These are phyloP conservation scores for Poeciliopsis turrubarensis DNA, from an alignment of 2,113 vertebrate species.

Conservation along the genomic window DNA sequence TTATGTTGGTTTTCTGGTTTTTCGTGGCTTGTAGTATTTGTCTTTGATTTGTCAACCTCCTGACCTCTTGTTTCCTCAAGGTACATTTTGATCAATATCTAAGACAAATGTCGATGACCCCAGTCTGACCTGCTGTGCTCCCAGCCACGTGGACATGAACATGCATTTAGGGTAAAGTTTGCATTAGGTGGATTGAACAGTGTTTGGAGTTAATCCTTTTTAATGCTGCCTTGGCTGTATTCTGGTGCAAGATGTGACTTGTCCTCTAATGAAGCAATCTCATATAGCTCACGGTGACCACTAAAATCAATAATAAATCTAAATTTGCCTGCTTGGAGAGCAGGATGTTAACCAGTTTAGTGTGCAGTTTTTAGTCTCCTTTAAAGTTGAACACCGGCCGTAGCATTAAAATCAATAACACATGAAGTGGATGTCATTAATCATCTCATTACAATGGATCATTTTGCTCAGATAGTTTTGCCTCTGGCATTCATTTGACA, in stretches of 20 bases:
- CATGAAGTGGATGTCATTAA: neutral
- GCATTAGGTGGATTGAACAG: neutral
- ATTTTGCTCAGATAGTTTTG: neutral
- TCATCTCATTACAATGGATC: neutral
- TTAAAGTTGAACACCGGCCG: too few species aligned
- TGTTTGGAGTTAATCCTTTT: neutral
- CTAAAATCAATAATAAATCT: neutral
- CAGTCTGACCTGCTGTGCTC: constrained; percentile 40
- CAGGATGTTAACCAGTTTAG: neutral
- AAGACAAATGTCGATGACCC: constrained; percentile 69
- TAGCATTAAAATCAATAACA: neutral
- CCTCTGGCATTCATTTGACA: neutral
- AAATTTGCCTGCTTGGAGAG: neutral
- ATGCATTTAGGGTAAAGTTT: neutral
- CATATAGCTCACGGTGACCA: neutral
- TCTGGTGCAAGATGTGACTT: neutral
- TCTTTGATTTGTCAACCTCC: constrained; percentile 59
- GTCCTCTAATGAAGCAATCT: neutral
- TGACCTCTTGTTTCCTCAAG: constrained; percentile 63
- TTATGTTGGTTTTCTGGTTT: neutral
- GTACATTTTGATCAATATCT: constrained; percentile 69
- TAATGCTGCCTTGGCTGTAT: neutral
- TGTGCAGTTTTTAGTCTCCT: neutral
- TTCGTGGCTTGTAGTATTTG: constrained; percentile 57
- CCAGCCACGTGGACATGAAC: constrained; percentile 8